Evolutionary conservation across 2,113 vertebrate species (phyloP).

Genomic region (Gymnocephalus cernua): DNA sequence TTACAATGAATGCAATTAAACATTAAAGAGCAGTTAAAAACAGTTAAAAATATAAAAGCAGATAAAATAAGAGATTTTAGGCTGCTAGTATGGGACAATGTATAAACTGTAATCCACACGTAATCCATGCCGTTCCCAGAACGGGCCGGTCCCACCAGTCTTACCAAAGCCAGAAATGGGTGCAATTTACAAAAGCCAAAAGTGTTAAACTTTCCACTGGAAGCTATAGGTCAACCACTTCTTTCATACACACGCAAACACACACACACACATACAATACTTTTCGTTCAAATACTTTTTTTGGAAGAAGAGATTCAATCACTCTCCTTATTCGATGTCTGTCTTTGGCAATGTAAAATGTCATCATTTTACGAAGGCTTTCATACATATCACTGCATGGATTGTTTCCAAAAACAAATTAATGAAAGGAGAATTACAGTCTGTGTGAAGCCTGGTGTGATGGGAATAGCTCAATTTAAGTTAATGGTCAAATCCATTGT

Average conservation of each 20-base stretch:
- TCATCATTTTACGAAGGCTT: constrained; percentile 51
- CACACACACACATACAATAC: constrained; percentile 33
- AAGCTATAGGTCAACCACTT: constrained; percentile 1
- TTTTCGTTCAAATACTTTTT: constrained; percentile 39
- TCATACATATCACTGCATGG: constrained; percentile 91
- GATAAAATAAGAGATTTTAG: too few relatives aligned
- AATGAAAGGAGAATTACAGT: constrained; percentile 14
- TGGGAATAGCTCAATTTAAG: constrained; percentile 54
- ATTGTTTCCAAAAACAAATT: constrained; percentile 70
- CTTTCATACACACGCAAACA: background rate
- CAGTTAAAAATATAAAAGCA: too few relatives aligned
- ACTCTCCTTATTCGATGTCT: constrained; percentile 40
- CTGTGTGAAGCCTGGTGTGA: constrained; percentile 7
- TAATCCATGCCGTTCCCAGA: too few relatives aligned
- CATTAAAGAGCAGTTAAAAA: too few relatives aligned
- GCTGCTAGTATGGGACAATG: too few relatives aligned
- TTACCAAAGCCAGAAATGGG: too few relatives aligned
- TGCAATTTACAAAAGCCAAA: background rate
- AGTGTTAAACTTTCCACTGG: background rate
- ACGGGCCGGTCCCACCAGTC: too few relatives aligned
- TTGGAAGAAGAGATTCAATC: constrained; percentile 5
- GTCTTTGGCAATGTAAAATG: constrained; percentile 46
- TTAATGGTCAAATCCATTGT: constrained; percentile 27
- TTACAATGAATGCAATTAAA: too few relatives aligned
- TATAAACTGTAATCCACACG: too few relatives aligned